These are phyloP conservation scores for Xyrauchen texanus DNA, from an alignment of 2,113 vertebrate species.

Conservation along the genomic window DNA sequence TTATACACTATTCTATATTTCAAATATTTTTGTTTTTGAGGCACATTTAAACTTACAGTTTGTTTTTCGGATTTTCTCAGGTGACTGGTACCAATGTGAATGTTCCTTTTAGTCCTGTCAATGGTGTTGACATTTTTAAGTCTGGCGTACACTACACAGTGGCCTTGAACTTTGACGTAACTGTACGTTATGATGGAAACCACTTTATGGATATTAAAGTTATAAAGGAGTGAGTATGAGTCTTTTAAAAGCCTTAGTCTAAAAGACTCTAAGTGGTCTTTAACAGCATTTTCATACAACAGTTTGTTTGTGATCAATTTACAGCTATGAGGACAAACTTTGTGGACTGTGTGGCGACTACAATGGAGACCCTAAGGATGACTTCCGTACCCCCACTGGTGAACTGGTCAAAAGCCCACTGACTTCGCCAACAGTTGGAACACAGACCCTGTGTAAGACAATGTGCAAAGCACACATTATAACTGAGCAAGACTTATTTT, in stretches of 20 bases:
- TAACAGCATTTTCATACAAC: neutral
- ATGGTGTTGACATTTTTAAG: slow-evolving; percentile 51
- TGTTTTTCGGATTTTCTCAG: slow-evolving; percentile 38
- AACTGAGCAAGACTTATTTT: neutral
- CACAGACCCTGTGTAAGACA: slow-evolving; percentile 68
- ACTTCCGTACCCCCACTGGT: slow-evolving; percentile 74
- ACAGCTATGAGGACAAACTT: slow-evolving; percentile 67
- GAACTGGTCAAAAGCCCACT: slow-evolving; percentile 58
- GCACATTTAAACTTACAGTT: neutral
- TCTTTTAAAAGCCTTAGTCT: neutral
- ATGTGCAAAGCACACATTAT: neutral
- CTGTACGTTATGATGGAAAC: slow-evolving; percentile 76
- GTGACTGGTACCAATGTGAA: slow-evolving; percentile 56
- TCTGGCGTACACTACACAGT: slow-evolving; percentile 56
- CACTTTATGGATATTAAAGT: slow-evolving; percentile 76
- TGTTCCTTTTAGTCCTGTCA: slow-evolving; percentile 46
- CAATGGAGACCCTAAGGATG: slow-evolving; percentile 65
- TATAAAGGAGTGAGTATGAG: slow-evolving; percentile 70
- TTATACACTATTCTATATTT: neutral
- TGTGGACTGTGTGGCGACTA: slow-evolving; percentile 79
- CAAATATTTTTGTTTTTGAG: neutral
- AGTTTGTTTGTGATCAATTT: slow-evolving; percentile 5
- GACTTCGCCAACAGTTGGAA: slow-evolving; percentile 80
- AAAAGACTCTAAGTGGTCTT: neutral
- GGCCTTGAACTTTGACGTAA: slow-evolving; percentile 67